A percentile compares a stretch with the other conserved stretches of the same genome.
Evolutionary conservation across 1,140 invertebrate species (phyloP).

Genomic region (Meloidogyne floridensis): DNA sequence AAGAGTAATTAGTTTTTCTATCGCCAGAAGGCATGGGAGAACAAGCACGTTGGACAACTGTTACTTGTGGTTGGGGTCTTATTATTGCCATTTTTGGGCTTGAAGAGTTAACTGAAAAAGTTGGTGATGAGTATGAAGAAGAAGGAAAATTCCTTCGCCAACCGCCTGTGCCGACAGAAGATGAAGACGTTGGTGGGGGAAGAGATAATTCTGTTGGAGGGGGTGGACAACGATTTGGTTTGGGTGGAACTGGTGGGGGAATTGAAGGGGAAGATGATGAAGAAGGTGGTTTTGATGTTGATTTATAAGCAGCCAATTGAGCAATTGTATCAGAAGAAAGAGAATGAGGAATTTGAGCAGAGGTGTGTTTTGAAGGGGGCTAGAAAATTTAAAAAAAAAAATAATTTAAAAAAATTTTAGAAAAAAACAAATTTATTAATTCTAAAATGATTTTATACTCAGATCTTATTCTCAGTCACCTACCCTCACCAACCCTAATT

Average conservation of each 20-base stretch:
- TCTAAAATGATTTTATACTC: too few species aligned
- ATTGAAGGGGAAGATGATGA: slow-evolving; percentile 15
- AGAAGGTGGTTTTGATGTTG: slow-evolving; percentile 11
- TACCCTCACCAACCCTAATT: too few species aligned
- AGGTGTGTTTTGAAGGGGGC: neutral
- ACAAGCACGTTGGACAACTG: slow-evolving; percentile 45
- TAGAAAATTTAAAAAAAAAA: neutral
- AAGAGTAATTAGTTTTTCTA: slow-evolving; percentile 18
- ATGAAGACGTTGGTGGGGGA: neutral
- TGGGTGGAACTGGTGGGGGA: neutral
- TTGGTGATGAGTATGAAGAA: slow-evolving; percentile 21
- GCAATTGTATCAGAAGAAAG: slow-evolving; percentile 4
- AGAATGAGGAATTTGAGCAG: neutral
- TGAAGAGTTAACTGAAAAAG: neutral
- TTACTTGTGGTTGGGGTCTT: slow-evolving; percentile 52
- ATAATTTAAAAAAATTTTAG: neutral
- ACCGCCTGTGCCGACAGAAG: neutral
- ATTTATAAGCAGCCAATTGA: slow-evolving; percentile 1
- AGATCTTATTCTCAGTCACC: too few species aligned
- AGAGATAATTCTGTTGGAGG: neutral
- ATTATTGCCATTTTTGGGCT: slow-evolving; percentile 52
- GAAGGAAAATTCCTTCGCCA: slow-evolving; percentile 11
- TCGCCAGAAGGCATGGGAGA: slow-evolving; percentile 44
- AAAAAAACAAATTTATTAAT: too few species aligned
- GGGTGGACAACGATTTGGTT: slow-evolving; percentile 15